These are phyloP conservation scores for Macquaria ambigua DNA, from an alignment of 2,113 vertebrate genomes.

Conservation along the genomic window DNA sequence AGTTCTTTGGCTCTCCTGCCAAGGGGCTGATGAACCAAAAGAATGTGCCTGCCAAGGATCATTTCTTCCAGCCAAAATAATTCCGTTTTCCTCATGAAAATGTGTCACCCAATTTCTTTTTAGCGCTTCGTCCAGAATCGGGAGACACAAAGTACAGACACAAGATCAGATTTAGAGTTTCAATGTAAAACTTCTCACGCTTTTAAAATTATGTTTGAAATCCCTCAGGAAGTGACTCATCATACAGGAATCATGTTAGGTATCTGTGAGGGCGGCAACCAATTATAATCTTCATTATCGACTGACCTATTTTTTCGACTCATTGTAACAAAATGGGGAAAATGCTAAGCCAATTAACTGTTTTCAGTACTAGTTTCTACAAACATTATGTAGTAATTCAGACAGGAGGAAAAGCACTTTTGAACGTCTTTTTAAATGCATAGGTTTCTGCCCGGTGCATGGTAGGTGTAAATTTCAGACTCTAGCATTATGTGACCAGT, in stretches of 20 bases:
- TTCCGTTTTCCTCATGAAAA: conserved; percentile 37
- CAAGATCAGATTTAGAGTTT: conserved; percentile 17
- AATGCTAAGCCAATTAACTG: background rate
- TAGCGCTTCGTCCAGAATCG: background rate
- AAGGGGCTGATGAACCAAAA: conserved; percentile 48
- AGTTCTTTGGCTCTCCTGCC: conserved; percentile 43
- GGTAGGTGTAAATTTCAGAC: background rate
- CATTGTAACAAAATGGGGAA: background rate
- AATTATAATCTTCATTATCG: background rate
- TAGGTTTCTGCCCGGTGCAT: too few relatives aligned
- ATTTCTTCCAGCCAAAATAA: conserved; percentile 57
- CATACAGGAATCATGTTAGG: too few relatives aligned
- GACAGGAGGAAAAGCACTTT: too few relatives aligned
- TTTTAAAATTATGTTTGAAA: conserved; percentile 1
- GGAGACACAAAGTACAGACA: conserved; percentile 17
- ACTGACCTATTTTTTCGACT: background rate
- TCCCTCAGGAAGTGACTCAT: conserved; percentile 2
- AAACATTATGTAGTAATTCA: background rate
- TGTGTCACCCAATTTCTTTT: conserved; percentile 58
- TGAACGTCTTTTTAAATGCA: too few relatives aligned
- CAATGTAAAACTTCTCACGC: background rate
- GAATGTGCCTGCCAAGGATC: conserved; percentile 53
- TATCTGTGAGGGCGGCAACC: background rate
- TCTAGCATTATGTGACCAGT: background rate
- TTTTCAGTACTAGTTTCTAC: too few relatives aligned